Percentiles rank a stretch among this genome's conserved stretches.
phyloP scores from a whole-genome alignment of 1,140 invertebrate species.

The Pomacea maculata region DNA sequence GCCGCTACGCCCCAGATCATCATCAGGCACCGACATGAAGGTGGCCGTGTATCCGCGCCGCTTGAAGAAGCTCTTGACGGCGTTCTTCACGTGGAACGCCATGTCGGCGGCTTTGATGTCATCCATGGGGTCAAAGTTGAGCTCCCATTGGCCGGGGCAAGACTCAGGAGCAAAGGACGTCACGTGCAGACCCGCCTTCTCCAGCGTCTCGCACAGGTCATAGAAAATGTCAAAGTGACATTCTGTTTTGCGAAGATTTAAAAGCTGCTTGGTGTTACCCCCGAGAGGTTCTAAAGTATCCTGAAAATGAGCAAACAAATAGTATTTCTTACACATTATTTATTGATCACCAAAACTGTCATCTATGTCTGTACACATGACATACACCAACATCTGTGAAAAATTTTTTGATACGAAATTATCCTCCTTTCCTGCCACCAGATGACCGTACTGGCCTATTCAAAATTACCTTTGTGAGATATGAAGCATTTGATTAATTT shows the following conservation, averaged over 20 bases:
- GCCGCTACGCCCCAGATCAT: no score
- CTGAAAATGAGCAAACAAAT: not conserved
- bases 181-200: conserved; percentile 15
- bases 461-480: no score
- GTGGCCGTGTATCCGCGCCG: conserved; percentile 21
- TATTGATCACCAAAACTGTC: no score
- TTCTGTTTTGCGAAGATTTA: not conserved
- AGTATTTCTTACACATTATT: no score
- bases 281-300: conserved; percentile 4
- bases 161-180: conserved; percentile 21
- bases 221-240: conserved; percentile 9
- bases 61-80: conserved; percentile 2
- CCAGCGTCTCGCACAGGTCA: conserved; percentile 13
- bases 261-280: not conserved
- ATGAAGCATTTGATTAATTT: no score
- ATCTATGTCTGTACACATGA: no score
- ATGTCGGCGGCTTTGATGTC: conserved; percentile 13
- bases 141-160: conserved; percentile 21
- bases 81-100: conserved; percentile 25
- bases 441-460: no score
- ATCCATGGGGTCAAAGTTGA: not conserved
- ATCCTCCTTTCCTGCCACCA: no score
- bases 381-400: no score
- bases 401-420: no score
- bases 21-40: conserved; percentile 36